Conservation (phyloP, 2,888 invertebrate genomes). For the Nemotelus pantherinus region DNA sequence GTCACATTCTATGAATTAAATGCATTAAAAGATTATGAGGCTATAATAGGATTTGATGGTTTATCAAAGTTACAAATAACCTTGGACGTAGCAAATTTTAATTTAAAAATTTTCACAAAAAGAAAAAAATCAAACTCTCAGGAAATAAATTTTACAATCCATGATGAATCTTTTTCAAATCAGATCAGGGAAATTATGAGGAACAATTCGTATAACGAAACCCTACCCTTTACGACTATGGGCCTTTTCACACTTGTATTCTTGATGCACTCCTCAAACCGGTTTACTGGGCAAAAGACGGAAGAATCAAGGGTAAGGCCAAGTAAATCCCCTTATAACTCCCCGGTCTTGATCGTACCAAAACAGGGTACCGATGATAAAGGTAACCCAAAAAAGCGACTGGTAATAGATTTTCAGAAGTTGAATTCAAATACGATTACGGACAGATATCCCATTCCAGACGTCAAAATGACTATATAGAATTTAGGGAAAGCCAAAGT, state of each 20-base stretch:
- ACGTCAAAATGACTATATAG: background rate
- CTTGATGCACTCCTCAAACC: background rate
- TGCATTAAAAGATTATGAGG: conserved; percentile 12
- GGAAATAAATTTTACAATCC: conserved; percentile 11
- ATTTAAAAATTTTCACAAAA: conserved; percentile 5
- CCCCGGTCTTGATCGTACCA: conserved; percentile 1
- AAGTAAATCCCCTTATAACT: conserved; percentile 2
- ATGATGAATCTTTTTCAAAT: background rate
- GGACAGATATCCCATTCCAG: conserved; percentile 1
- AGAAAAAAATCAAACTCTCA: conserved; percentile 7
- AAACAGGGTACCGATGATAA: conserved; percentile 11
- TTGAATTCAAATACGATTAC: background rate
- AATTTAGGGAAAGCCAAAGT: conserved; percentile 4
- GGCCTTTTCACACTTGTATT: background rate
- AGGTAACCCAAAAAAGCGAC: background rate
- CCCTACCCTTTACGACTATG: background rate
- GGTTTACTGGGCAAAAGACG: background rate
- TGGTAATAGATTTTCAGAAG: conserved; percentile 1
- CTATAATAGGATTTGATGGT: conserved; percentile 3
- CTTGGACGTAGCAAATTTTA: background rate
- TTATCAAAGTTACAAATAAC: conserved; percentile 1
- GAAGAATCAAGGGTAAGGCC: background rate
- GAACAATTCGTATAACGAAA: background rate
- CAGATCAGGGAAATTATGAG: background rate
- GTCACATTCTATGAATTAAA: conserved; percentile 4